Base-by-base conservation (phyloP, 2,113 vertebrate genomes). In the Psilopogon haemacephalus region DNA sequence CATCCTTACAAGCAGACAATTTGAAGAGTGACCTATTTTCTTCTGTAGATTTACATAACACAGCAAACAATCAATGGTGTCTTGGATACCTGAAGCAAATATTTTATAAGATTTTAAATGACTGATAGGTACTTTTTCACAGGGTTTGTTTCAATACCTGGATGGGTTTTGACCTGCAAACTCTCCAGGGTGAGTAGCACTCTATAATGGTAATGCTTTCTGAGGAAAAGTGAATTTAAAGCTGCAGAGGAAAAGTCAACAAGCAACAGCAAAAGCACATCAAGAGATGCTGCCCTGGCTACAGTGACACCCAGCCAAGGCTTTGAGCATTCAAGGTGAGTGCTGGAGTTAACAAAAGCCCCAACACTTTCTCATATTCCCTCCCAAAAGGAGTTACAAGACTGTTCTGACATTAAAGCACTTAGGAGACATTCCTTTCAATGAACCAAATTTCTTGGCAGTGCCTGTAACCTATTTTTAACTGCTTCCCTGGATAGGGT, bases 1-100 rank as follows among this genome's bases (percentile, higher is more conserved):
- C 79, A 91, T 83, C 82, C 56, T 93, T 95, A 77, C 68, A 89
- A 96, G 91, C 74, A 84, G 69, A 94, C 63, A 88, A 69, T 95
- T 71, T 94, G 75, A 94, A 83, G 84, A 88, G 75, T 96, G 96
- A 97, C 95, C 96, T 94, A 94, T 96, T 97, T 97, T 97, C 84
- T 95, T 82, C 89, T 79, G 20, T 79, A 88, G 86, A 95, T 95
- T 97, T 95, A 93, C 88, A 96, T 94, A 95, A 88, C 75, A 91
- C 76, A 93, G 48, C 56, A 94, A 95, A 84, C 70, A 96, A 94
- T 89, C 82, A 95, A 54, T 2, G 1, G 84, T 67, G 64, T 82
- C 77, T 93, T 70, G 84, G 74, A 84, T 92, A 89, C 63, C 84
- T 65, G 46, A 59, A 92, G 62, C 65, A 77, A 95, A 92, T 83